Evolutionary conservation across 2,888 invertebrate species (phyloP), one percentile per base, ranked within the genome.

Genomic region (Agrotis clavis): DNA sequence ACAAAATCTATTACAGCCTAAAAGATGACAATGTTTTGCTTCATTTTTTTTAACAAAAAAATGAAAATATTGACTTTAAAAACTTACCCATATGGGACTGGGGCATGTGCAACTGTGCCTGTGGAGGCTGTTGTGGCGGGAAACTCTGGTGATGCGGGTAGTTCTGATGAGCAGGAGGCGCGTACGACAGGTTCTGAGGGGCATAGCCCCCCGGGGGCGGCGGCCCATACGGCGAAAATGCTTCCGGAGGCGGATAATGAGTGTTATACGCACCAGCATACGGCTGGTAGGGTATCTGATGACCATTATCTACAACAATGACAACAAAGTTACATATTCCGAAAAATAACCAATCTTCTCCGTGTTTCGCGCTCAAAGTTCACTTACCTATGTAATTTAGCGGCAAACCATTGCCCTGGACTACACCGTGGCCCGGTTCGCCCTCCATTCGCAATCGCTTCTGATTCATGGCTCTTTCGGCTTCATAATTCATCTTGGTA

Each of bases 401-500:
- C 87, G 96, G 96, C 87, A 96, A 93, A 85, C 96, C 96, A 85
- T 96, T 96, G 81, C 96, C 96, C 88, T 96, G 96, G 67, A 96
- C 96, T 81, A 96, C 94, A 86, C 96, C 95, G 84, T 96, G 95
- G 85, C 96, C 96, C 89, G 96, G 96, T 89, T 96, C 96, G 75
- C 94, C 95, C 87, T 96, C 96, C 96, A 96, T 96, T 88, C 96
- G 93, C 89, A 96, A 91, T 88, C 96, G 93, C 92, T 96, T 96
- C 90, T 96, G 96, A 90, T 95, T 96, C 96, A 96, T 96, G 71
- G 96, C 96, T 92, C 96, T 92, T 91, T 96, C 96, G 76, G 96
- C 95, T 84, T 96, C 96, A 95, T 96, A 96, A 92, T 96, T 96
- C 96, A 96, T 96, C 94, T 95, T 96, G 93, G 90, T 92, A 91